These are phyloP conservation scores for Neosilurus mollespiculum DNA, from an alignment of 2,797 vertebrate genomes.

Conservation along the genomic window DNA sequence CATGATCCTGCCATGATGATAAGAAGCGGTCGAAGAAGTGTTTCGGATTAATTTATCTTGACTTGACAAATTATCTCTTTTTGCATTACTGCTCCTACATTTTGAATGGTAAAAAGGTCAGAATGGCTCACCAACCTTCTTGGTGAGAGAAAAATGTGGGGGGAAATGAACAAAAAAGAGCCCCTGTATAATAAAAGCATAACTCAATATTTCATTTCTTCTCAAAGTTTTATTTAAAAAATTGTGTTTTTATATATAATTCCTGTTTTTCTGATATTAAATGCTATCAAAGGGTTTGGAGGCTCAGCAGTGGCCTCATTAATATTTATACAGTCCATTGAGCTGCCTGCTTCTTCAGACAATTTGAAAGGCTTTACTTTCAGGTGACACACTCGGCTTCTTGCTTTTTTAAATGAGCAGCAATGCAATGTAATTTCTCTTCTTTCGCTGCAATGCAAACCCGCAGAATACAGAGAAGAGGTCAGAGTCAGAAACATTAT, in stretches of 20 bases:
- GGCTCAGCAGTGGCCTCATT: conserved; percentile 25
- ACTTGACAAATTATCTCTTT: conserved; percentile 11
- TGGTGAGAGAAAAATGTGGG: neutral
- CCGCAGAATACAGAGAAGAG: neutral
- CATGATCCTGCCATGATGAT: neutral
- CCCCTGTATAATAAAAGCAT: neutral
- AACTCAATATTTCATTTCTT: conserved; percentile 11
- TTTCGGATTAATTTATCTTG: conserved; percentile 4
- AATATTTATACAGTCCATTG: conserved; percentile 28
- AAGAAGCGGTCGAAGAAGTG: neutral
- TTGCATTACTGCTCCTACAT: neutral
- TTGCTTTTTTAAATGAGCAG: conserved; percentile 25
- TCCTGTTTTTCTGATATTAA: conserved; percentile 6
- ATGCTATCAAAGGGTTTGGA: conserved; percentile 17
- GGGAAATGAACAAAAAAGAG: neutral
- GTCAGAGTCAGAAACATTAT: neutral
- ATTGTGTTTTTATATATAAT: conserved; percentile 6
- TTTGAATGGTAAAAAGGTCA: neutral
- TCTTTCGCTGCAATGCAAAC: neutral
- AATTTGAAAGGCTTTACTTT: conserved; percentile 28
- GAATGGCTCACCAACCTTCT: neutral
- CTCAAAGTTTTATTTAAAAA: conserved; percentile 5
- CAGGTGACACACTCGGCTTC: conserved; percentile 22
- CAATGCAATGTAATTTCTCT: neutral
- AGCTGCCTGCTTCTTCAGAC: conserved; percentile 12